These are phyloP conservation scores for Eidolon dupreanum DNA, from an alignment of 2,797 vertebrate genomes.

Conservation along the genomic window DNA sequence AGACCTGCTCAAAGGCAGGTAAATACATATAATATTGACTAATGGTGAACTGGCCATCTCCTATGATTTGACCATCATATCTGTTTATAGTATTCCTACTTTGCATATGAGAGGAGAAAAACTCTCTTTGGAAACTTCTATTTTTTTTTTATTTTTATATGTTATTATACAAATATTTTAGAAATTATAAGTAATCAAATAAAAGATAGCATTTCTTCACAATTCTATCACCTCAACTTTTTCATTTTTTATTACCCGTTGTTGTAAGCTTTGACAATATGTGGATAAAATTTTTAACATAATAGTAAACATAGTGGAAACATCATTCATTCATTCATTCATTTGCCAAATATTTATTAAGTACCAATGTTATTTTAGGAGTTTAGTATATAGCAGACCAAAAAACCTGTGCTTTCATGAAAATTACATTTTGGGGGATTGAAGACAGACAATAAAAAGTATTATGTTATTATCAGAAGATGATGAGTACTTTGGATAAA, in stretches of 20 bases:
- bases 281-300: neutral
- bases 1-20: neutral
- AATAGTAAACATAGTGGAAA: neutral
- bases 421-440: neutral
- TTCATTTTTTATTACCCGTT: neutral
- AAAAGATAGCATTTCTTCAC: conserved; percentile 7
- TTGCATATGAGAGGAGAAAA: neutral
- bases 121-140: neutral
- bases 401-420: neutral
- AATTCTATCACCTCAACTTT: neutral
- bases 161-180: neutral
- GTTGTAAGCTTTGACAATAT: neutral
- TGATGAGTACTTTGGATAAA: neutral
- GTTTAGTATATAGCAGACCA: neutral
- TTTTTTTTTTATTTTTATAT: conserved; percentile 5
- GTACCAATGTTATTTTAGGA: neutral
- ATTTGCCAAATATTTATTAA: conserved; percentile 25
- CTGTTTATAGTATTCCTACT: neutral
- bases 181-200: conserved; percentile 43
- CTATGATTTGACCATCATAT: neutral
- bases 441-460: neutral
- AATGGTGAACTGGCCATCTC: neutral
- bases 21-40: conserved; percentile 40
- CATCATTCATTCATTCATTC: neutral
- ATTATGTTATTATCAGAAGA: neutral